Evolutionary conservation across 2,888 invertebrate genomes (phyloP).

Genomic region (Athripsodes cinereus): DNA sequence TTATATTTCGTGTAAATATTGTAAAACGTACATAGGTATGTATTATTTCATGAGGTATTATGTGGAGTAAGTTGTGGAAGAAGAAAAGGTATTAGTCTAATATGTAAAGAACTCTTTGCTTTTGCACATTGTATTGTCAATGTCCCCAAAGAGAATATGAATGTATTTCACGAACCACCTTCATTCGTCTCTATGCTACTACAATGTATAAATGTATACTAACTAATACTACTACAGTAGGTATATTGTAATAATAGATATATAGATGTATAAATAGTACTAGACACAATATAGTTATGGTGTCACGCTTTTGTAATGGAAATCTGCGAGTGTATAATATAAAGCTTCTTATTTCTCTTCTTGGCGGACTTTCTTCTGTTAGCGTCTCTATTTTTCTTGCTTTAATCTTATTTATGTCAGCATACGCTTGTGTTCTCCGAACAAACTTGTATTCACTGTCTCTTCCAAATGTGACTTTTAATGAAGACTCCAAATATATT

Average conservation of each 20-base stretch:
- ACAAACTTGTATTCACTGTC: conserved; percentile 12
- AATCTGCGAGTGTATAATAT: conserved; percentile 25
- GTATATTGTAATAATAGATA: no score
- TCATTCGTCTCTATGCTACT: background rate
- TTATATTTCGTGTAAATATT: background rate
- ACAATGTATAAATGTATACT: no score
- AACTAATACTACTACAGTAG: no score
- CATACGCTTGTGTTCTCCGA: conserved; percentile 25
- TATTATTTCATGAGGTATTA: background rate
- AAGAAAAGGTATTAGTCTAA: no score
- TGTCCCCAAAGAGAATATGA: background rate
- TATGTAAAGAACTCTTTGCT: background rate
- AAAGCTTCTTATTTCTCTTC: conserved; percentile 27
- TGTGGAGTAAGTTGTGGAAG: background rate
- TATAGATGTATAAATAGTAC: no score
- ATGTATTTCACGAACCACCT: background rate
- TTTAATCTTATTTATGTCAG: conserved; percentile 28
- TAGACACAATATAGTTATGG: conserved; percentile 25
- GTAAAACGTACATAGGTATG: background rate
- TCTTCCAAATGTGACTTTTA: conserved; percentile 22
- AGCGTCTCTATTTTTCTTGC: conserved; percentile 27
- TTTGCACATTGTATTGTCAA: background rate
- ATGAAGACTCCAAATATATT: conserved; percentile 1
- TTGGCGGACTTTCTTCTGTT: conserved; percentile 27
- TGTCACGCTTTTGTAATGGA: conserved; percentile 29